Evolutionary conservation across 2,797 vertebrate genomes (phyloP), one percentile per base, ranked within the genome.

Genomic region (Zenarchopterus dispar): DNA sequence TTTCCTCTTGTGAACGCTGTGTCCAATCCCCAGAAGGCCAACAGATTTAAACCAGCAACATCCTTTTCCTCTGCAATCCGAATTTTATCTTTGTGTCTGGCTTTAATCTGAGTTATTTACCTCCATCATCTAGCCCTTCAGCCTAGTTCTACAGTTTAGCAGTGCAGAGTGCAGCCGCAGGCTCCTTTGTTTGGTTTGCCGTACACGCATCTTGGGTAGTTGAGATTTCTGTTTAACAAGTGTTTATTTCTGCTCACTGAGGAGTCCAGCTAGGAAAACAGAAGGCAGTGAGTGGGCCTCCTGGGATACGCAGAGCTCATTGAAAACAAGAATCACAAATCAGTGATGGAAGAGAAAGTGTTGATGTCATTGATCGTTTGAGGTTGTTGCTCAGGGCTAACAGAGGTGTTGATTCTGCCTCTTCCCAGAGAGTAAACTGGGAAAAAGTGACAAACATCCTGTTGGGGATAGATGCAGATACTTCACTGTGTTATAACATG

Each of bases 191-290:
- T 83, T 62, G 33, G 36, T 67, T 78, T 69, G 57, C 77, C 51
- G 62, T 58, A 56, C 75, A 56, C 72, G 70, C 57, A 51, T 57
- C 58, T 19, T 24, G 56, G 52, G 57, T 69, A 28, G 53, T 26
- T 76, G 74, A 58, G 73, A 76, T 82, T 82, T 80, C 45, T 70
- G 73, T 82, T 85, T 73, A 83, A 86, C 84, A 85, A 81, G 62
- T 80, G 73, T 84, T 87, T 80, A 69, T 85, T 73, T 84, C 67
- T 81, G 67, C 78, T 78, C 73, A 56, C 67, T 0, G 42, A 70
- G 62, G 76, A 82, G 63, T 70, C 63, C 58, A 66, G 73, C 48
- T 51, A 52, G 39, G 48, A 71, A 82, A 82, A 78, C 73, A 78
- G 63, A 73, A 71, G 53, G 63, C 69, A 24, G 56, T 18, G 52